These are phyloP conservation scores for Congeria kusceri DNA, from an alignment of 2,888 invertebrate species.

Conservation along the genomic window DNA sequence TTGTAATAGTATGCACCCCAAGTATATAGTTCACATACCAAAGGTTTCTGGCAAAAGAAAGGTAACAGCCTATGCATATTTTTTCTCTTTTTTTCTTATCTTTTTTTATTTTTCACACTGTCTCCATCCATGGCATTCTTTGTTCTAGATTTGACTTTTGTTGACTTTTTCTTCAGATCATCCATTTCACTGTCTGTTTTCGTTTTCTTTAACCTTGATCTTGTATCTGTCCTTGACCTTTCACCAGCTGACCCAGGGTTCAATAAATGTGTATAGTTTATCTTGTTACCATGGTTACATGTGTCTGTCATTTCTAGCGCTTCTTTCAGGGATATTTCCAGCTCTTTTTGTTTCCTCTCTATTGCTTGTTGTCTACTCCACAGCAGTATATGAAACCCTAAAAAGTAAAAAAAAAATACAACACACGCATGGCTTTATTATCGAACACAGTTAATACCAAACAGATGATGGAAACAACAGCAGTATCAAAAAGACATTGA, in stretches of 20 bases:
- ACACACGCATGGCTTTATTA: not conserved
- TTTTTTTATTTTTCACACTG: no score
- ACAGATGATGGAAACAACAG: no score
- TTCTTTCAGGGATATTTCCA: constrained; percentile 20
- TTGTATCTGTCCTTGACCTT: constrained; percentile 11
- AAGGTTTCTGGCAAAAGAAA: no score
- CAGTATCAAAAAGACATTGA: no score
- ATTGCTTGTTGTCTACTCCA: constrained; percentile 71
- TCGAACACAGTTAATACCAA: not conserved
- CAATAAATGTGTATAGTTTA: no score
- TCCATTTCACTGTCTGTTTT: constrained; percentile 45
- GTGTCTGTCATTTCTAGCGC: constrained; percentile 7
- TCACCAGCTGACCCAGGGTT: no score
- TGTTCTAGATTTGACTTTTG: constrained; percentile 46
- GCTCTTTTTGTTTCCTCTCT: constrained; percentile 54
- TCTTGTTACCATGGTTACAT: no score
- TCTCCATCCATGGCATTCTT: constrained; percentile 8
- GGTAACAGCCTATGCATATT: no score
- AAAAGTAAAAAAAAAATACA: constrained; percentile 12
- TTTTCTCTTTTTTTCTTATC: no score
- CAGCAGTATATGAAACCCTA: constrained; percentile 74
- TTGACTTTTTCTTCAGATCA: constrained; percentile 55
- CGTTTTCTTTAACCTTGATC: constrained; percentile 50
- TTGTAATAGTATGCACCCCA: no score
- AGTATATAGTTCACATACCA: no score